Evolutionary conservation across 2,113 vertebrate genomes (phyloP).

Genomic region (Psammodynastes pulverulentus): DNA sequence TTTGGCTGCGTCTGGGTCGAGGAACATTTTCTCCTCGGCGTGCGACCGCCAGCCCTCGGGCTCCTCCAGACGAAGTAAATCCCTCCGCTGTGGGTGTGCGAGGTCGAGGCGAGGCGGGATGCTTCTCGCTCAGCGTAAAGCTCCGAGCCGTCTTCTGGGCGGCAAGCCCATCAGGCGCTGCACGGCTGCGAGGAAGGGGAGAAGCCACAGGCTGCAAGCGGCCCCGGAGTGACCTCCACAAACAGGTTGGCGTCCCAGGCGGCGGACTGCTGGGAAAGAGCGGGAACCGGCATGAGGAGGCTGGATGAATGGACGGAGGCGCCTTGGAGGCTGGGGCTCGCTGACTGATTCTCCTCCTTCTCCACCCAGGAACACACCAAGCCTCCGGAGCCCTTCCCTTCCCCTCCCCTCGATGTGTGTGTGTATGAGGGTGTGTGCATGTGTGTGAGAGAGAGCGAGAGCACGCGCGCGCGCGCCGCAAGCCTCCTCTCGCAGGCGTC

Average conservation of each 20-base stretch:
- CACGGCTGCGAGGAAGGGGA: neutral
- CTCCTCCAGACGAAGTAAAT: constrained; percentile 29
- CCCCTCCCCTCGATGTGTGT: neutral
- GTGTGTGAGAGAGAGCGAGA: neutral
- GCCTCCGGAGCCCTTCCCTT: constrained; percentile 16
- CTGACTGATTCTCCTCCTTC: constrained; percentile 12
- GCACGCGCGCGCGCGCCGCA: neutral
- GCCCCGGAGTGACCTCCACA: constrained; percentile 25
- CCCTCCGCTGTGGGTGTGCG: constrained; percentile 2
- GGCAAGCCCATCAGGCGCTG: neutral
- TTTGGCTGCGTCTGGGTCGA: constrained; percentile 54
- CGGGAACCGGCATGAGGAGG: constrained; percentile 32
- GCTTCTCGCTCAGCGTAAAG: neutral
- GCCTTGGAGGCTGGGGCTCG: neutral
- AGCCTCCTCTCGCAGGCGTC: neutral
- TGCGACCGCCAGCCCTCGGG: neutral
- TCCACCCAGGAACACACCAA: constrained; percentile 21
- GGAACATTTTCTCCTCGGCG: constrained; percentile 47
- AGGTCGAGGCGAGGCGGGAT: neutral
- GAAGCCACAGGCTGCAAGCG: constrained; percentile 45
- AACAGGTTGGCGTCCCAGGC: constrained; percentile 31
- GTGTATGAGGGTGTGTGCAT: neutral
- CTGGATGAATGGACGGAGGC: neutral
- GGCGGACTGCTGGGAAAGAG: neutral
- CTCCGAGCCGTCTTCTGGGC: neutral